Base-by-base conservation (phyloP, 2,888 invertebrate species). In the Molorchus minor region DNA sequence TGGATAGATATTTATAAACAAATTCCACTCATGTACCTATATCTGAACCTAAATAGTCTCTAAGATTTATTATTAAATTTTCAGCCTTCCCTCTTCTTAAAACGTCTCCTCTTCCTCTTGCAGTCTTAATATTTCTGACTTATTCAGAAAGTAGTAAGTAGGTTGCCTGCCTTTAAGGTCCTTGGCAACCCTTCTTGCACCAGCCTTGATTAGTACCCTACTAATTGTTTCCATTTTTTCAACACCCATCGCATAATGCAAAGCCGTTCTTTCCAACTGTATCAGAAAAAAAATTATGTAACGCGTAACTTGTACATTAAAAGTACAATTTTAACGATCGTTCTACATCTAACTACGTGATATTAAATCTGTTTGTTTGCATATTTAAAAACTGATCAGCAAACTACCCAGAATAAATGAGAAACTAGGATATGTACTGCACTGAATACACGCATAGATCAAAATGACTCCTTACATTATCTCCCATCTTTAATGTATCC, bases 161-260 rank as follows among this genome's bases (percentile, higher is more conserved):
- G 95, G 93, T 74, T 94, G 93, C 40, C 94, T 86, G 56, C 93
- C 94, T 82, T 92, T 93, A 75, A 95, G 83, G 82, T 96, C 95
- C 78, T 94, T 94, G 2, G 88, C 83, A 0, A 92, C 89, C 59
- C 94, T 84, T 76, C 90, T 91, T 35, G 94, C 92, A 25, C 95
- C 95, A 7, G 91, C 88, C 72, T 90, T 87, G 51, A 94, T 92
- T 20, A 96, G 83, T 49, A 94, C 87, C 64, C 88, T 85, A 74
- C 93, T 94, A 40, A 94, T 82, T 7, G 87, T 85, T 79, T 95
- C 94, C 56, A 94, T 91, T 68, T 91, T 88, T 56, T 91, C 91
- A 2, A 94, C 87, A 4, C 93, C 94, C 94, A 94, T 93, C 0
- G 94, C 93, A 79, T 95, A 95, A 79, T 96, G 96, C 21, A 96